phyloP scores from a whole-genome alignment of 2,888 invertebrate species.

The Brachylomia viminalis region DNA sequence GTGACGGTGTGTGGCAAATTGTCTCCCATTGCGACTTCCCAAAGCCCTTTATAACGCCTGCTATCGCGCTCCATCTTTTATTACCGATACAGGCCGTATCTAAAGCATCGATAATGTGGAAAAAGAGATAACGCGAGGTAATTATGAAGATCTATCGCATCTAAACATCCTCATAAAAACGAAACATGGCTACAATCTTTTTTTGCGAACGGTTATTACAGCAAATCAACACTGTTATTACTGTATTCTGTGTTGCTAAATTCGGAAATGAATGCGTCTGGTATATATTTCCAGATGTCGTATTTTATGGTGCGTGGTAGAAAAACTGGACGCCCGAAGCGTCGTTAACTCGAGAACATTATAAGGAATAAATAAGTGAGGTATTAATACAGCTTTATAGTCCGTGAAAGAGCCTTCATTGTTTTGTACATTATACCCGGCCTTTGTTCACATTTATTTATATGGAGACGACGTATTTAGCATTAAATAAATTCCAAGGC shows the following conservation, averaged over 20 bases:
- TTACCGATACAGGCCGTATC: constrained; percentile 74
- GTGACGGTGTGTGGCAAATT: constrained; percentile 89
- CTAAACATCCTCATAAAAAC: constrained; percentile 60
- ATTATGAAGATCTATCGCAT: constrained; percentile 64
- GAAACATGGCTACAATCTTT: constrained; percentile 58
- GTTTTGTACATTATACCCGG: constrained; percentile 77
- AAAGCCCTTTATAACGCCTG: constrained; percentile 81
- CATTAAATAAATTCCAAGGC: constrained; percentile 74
- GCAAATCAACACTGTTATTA: constrained; percentile 70
- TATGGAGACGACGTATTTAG: constrained; percentile 75
- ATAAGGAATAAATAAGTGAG: constrained; percentile 88
- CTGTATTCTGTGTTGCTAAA: constrained; percentile 79
- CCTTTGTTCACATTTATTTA: constrained; percentile 79
- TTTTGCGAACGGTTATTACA: constrained; percentile 67
- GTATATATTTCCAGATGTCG: constrained; percentile 83
- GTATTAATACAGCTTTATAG: constrained; percentile 89
- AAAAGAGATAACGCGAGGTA: constrained; percentile 69
- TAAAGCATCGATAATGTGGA: constrained; percentile 73
- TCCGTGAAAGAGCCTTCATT: constrained; percentile 88
- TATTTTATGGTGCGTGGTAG: constrained; percentile 87
- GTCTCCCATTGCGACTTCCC: constrained; percentile 86
- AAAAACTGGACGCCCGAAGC: constrained; percentile 85
- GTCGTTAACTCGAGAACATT: constrained; percentile 90
- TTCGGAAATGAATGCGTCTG: constrained; percentile 80
- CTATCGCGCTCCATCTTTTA: constrained; percentile 78